Conservation (phyloP, 2,888 invertebrate species). For the Mythimna impura region DNA sequence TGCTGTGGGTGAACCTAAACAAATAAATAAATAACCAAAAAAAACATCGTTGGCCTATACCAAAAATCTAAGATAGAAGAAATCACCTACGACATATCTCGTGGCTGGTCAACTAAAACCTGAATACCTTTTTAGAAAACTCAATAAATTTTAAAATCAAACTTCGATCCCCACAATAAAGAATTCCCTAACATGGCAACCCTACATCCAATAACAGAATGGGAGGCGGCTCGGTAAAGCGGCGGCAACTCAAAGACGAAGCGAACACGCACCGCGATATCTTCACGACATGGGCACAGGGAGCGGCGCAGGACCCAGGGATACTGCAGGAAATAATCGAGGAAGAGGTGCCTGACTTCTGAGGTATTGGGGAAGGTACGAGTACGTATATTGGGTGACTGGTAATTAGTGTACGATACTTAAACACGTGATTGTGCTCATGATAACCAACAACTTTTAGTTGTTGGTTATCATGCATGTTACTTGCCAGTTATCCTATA, state of each 20-base stretch:
- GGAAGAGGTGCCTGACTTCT: constrained; percentile 19
- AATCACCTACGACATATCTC: too few species aligned
- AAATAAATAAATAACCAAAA: too few species aligned
- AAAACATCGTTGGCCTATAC: too few species aligned
- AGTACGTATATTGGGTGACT: too few species aligned
- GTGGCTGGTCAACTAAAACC: too few species aligned
- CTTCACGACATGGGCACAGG: constrained; percentile 65
- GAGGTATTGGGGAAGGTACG: constrained; percentile 3
- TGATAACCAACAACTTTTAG: too few species aligned
- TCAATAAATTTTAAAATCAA: neutral
- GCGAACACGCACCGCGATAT: constrained; percentile 78
- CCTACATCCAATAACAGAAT: constrained; percentile 80
- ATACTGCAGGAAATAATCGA: constrained; percentile 33
- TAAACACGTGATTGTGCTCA: too few species aligned
- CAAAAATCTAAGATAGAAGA: too few species aligned
- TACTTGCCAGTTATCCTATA: too few species aligned
- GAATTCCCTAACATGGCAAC: constrained; percentile 64
- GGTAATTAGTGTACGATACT: too few species aligned
- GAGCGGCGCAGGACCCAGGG: constrained; percentile 46
- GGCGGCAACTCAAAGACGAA: constrained; percentile 77
- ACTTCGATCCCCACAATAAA: neutral
- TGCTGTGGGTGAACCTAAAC: too few species aligned
- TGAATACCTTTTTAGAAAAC: neutral
- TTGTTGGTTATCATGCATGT: too few species aligned
- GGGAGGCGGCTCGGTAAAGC: constrained; percentile 76